phyloP scores from a whole-genome alignment of 2,113 vertebrate genomes.

The Xyliphius kryptos region DNA sequence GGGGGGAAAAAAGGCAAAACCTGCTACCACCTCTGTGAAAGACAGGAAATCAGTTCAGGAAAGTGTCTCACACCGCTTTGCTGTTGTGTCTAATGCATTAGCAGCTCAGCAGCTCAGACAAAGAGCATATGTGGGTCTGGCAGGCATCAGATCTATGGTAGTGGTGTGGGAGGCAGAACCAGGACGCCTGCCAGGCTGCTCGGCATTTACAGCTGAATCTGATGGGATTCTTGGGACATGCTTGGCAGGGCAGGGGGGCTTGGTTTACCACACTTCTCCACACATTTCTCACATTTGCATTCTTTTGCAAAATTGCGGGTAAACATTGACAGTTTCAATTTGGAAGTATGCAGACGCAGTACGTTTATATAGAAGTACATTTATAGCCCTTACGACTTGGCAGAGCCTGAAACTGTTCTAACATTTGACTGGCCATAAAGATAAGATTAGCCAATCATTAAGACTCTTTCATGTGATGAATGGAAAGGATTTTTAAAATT shows the following conservation, averaged over 20 bases:
- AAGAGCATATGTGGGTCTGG: constrained; percentile 59
- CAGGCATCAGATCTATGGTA: constrained; percentile 33
- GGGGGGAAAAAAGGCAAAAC: constrained; percentile 25
- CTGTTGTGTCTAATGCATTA: constrained; percentile 47
- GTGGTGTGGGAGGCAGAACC: constrained; percentile 16
- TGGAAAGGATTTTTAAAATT: too few relatives aligned
- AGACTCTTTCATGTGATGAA: too few relatives aligned
- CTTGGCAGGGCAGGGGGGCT: constrained; percentile 26
- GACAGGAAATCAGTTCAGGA: constrained; percentile 47
- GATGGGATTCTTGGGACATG: too few relatives aligned
- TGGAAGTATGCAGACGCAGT: constrained; percentile 36
- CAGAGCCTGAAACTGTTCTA: constrained; percentile 23
- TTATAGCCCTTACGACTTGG: constrained; percentile 27
- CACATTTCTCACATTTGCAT: constrained; percentile 3
- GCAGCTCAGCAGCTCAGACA: constrained; percentile 49
- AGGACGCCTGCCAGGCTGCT: constrained; percentile 46
- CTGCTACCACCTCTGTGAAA: constrained; percentile 38
- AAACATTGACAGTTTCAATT: constrained; percentile 41
- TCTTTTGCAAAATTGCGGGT: constrained; percentile 19
- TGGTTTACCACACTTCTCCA: constrained; percentile 26
- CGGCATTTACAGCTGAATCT: constrained; percentile 47
- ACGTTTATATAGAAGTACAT: constrained; percentile 20
- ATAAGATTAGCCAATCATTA: too few relatives aligned
- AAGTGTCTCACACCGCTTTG: constrained; percentile 51
- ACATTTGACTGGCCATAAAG: too few relatives aligned